phyloP scores from a whole-genome alignment of 2,888 invertebrate species.

The Phengaris arion region DNA sequence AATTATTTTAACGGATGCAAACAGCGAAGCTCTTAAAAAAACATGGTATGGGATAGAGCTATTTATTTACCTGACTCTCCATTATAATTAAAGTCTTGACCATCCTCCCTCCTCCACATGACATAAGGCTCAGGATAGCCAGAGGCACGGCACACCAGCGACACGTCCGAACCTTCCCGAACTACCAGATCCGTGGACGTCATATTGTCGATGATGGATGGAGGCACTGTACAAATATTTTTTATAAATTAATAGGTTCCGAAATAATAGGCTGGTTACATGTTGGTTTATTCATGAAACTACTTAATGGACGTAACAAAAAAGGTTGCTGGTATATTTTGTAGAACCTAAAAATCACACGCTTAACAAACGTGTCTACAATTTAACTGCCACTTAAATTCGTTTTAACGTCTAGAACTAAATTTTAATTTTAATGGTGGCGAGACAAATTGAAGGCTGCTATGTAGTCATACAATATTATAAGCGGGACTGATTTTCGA shows the following conservation, averaged over 20 bases:
- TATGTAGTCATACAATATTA: conserved; percentile 10
- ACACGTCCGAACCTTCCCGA: conserved; percentile 92
- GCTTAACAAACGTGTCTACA: not conserved
- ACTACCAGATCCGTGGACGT: conserved; percentile 96
- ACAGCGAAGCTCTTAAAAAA: too few species aligned
- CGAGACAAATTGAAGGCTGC: not conserved
- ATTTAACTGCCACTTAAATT: conserved; percentile 1
- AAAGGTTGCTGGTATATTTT: too few species aligned
- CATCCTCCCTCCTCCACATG: conserved; percentile 95
- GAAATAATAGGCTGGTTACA: too few species aligned
- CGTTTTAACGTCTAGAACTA: not conserved
- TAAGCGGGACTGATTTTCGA: not conserved
- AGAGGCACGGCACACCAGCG: conserved; percentile 90
- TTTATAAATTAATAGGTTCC: too few species aligned
- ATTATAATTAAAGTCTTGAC: conserved; percentile 92
- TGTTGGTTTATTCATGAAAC: not conserved
- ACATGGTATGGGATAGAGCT: too few species aligned
- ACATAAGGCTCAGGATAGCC: conserved; percentile 95
- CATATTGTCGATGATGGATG: conserved; percentile 92
- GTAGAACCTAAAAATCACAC: not conserved
- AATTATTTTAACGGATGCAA: too few species aligned
- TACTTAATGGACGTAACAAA: not conserved
- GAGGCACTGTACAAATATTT: conserved; percentile 84
- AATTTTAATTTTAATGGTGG: not conserved
- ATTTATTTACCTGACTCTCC: conserved; percentile 85